Base-by-base conservation (phyloP, 2,797 vertebrate genomes). In the Phaenicophaeus curvirostris region DNA sequence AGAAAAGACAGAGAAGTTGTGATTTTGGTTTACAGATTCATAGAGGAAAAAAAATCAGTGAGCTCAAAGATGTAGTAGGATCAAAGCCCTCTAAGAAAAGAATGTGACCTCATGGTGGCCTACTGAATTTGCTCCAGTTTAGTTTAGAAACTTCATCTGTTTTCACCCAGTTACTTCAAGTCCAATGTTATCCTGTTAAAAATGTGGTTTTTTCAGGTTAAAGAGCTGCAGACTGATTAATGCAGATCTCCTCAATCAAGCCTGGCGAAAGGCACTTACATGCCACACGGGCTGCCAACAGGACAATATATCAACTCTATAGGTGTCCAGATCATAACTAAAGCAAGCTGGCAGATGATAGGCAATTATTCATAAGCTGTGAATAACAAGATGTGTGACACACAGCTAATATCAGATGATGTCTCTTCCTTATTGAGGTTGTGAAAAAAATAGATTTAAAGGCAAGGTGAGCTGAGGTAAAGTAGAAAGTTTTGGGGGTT, bases 151-250 rank as follows among this genome's bases (percentile, higher is more conserved):
- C 61, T 68, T 76, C 18, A 54, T 54, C 39, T 73, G 35, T 86
- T 96, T 91, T 86, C 77, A 87, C 14, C 15, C 8, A 1, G 33
- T 73, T 84, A 77, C 33, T 59, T 86, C 48, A 90, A 82, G 71
- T 4, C 13, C 75, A 68, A 93, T 68, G 69, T 91, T 88, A 74
- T 53, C 37, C 83, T 67, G 37, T 76, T 88, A 85, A 35, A 67
- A 87, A 79, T 33, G 53, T n/a, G 63, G 54, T 93, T 71, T 69
- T 93, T 94, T 81, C 89, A 94, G 59, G 85, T 91, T 90, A 94
- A 86, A 96, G 62, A 95, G 83, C 89, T 94, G 93, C 61, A 87
- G 84, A 62, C 72, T 89, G 94, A 90, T 88, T 88, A 96, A 91
- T 62, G 63, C n/a, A 88, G 35, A 62, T 91, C 17, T 83, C 91